Evolutionary conservation across 2,113 vertebrate species (phyloP).

Genomic region (Catagonus wagneri): DNA sequence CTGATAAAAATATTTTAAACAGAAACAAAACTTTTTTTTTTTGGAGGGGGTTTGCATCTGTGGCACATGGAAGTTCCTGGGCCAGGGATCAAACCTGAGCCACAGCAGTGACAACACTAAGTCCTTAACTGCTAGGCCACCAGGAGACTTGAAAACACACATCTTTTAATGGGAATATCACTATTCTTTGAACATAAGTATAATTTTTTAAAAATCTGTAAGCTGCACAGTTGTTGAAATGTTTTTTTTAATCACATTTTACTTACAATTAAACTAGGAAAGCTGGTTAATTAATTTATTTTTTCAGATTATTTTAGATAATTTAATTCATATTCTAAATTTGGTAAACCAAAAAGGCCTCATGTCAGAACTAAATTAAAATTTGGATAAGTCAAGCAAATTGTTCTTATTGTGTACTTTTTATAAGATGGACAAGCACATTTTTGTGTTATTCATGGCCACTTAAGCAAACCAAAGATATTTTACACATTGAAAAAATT

Average conservation of each 20-base stretch:
- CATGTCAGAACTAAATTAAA: neutral
- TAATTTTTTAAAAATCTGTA: neutral
- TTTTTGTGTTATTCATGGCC: neutral
- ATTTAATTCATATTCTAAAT: neutral
- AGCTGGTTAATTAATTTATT: neutral
- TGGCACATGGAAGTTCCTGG: too few species aligned
- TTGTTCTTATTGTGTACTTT: neutral
- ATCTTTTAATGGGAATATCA: neutral
- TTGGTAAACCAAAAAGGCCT: neutral
- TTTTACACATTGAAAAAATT: neutral
- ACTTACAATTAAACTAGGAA: slow-evolving; percentile 33
- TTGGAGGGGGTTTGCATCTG: too few species aligned
- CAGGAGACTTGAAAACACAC: too few species aligned
- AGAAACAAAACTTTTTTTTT: neutral
- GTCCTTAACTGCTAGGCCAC: too few species aligned
- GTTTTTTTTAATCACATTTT: slow-evolving; percentile 15
- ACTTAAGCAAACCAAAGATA: neutral
- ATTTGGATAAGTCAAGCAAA: neutral
- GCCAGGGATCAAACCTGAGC: too few species aligned
- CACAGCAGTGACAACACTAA: too few species aligned
- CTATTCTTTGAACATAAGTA: neutral
- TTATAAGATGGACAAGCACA: neutral
- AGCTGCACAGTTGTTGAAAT: neutral
- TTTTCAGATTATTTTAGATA: slow-evolving; percentile 12
- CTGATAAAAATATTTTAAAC: neutral